phyloP scores from a whole-genome alignment of 2,113 vertebrate genomes.

The Delphinus delphis region DNA sequence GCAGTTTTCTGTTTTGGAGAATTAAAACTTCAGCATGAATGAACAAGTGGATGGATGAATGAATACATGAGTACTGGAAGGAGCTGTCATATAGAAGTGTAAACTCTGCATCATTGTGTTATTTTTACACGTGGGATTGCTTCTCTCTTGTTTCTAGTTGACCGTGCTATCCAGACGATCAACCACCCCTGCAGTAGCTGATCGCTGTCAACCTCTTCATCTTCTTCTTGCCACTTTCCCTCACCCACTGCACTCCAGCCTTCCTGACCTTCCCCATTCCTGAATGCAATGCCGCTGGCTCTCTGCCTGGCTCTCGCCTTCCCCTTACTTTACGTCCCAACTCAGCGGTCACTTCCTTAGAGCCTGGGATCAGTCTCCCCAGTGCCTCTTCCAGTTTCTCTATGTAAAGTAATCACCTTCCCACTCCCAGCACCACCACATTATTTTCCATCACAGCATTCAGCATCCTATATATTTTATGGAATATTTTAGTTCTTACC shows the following conservation, averaged over 20 bases:
- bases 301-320: neutral
- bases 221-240: neutral
- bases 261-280: neutral
- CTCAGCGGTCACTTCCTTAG: neutral
- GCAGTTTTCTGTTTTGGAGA: neutral
- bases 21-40: neutral
- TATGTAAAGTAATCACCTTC: neutral
- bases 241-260: neutral
- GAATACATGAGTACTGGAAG: neutral
- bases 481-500: neutral
- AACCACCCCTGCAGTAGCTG: neutral
- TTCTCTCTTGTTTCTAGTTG: neutral
- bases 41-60: neutral
- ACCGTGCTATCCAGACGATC: neutral
- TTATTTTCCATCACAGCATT: neutral
- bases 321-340: neutral
- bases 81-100: neutral
- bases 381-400: neutral
- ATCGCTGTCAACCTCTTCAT: neutral
- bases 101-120: neutral
- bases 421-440: too few species aligned
- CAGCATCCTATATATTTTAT: neutral
- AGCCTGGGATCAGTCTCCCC: neutral
- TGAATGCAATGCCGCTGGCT: neutral
- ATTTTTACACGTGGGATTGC: neutral